A percentile compares a stretch with the other conserved stretches of the same genome.
Evolutionary conservation across 2,888 invertebrate genomes (phyloP).

Genomic region (Girardia tigrina): DNA sequence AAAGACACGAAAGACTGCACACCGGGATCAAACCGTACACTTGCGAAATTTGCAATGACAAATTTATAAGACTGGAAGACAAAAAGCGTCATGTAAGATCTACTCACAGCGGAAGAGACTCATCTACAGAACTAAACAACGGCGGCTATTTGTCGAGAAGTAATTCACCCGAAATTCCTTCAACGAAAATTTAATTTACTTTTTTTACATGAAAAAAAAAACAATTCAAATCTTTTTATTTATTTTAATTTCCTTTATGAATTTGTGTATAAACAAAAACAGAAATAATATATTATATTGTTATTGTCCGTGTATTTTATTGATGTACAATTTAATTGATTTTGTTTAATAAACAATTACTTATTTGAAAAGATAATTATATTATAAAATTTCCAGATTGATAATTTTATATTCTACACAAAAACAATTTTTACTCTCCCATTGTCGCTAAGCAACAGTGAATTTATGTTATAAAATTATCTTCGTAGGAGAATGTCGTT

Average conservation of each 20-base stretch:
- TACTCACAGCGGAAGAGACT: not conserved
- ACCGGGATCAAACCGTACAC: conserved; percentile 37
- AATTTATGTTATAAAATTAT: not conserved
- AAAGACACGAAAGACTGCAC: conserved; percentile 36
- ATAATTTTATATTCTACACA: not conserved
- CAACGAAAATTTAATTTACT: not conserved
- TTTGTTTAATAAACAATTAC: not conserved
- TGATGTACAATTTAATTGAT: not conserved
- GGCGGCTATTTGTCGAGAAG: not conserved
- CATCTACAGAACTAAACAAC: not conserved
- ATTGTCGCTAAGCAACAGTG: not conserved
- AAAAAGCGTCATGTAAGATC: conserved; percentile 36
- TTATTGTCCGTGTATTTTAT: not conserved
- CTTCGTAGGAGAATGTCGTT: not conserved
- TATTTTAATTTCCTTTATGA: not conserved
- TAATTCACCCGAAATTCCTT: not conserved
- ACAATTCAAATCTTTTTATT: too few relatives aligned
- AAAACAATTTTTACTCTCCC: not conserved
- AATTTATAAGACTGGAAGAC: conserved; percentile 37
- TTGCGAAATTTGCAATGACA: conserved; percentile 34
- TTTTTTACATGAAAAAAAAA: not conserved
- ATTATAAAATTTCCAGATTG: not conserved
- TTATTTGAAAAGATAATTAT: too few relatives aligned
- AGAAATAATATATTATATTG: too few relatives aligned
- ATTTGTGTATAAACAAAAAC: not conserved